Percentiles rank a stretch among this genome's conserved stretches.
Conservation (phyloP, 2,113 vertebrate genomes). For the Colossoma macropomum region DNA sequence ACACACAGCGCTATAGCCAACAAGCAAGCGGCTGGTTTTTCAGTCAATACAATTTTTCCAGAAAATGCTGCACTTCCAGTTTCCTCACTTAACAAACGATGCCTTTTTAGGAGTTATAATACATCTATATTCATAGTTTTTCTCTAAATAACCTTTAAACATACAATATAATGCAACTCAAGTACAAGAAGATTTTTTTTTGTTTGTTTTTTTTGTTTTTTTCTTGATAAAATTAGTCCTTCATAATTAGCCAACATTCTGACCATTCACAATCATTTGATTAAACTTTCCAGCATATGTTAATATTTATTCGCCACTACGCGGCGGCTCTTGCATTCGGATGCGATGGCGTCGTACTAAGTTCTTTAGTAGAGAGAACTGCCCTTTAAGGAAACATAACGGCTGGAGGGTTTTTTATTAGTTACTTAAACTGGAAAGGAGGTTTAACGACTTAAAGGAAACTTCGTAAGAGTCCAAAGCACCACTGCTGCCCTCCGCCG, state of each 20-base stretch:
- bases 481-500: conserved; percentile 75
- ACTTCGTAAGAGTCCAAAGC: conserved; percentile 70
- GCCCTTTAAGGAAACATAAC: conserved; percentile 67
- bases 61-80: conserved; percentile 76
- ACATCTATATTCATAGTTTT: conserved; percentile 91
- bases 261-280: conserved; percentile 72
- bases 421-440: conserved; percentile 69
- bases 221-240: conserved; percentile 85
- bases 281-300: conserved; percentile 75
- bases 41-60: conserved; percentile 79
- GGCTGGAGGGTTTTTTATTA: conserved; percentile 61
- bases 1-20: conserved; percentile 87
- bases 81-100: conserved; percentile 84
- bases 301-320: conserved; percentile 68
- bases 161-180: conserved; percentile 90
- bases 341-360: conserved; percentile 73
- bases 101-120: conserved; percentile 90
- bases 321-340: conserved; percentile 71
- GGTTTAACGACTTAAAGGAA: conserved; percentile 51
- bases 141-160: conserved; percentile 91
- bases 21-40: conserved; percentile 86
- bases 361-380: conserved; percentile 70
- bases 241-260: conserved; percentile 77
- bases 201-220: conserved; percentile 86
- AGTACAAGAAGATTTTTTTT: conserved; percentile 59